Evolutionary conservation across 2,888 invertebrate species (phyloP).

Genomic region (Drosophila silvestris): DNA sequence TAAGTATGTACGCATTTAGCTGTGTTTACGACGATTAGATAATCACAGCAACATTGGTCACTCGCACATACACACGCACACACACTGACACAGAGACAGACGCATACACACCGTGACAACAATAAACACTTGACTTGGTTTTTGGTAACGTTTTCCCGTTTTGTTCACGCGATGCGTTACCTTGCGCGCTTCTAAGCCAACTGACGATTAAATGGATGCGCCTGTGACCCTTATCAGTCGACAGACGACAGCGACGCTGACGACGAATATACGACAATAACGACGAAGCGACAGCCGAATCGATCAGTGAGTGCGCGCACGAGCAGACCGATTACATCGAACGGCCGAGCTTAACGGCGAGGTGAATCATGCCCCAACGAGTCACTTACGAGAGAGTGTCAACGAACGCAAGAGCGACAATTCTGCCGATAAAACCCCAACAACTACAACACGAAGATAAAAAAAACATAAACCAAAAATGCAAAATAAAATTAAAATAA

Average conservation of each 20-base stretch:
- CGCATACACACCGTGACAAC: conserved; percentile 25
- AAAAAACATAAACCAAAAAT: not conserved
- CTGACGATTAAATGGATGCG: conserved; percentile 75
- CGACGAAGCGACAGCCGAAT: conserved; percentile 38
- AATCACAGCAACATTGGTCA: conserved; percentile 63
- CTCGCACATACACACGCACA: conserved; percentile 11
- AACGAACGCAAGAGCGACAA: conserved; percentile 13
- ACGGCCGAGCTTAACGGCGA: conserved; percentile 64
- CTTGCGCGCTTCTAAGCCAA: conserved; percentile 75
- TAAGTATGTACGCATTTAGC: conserved; percentile 37
- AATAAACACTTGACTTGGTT: conserved; percentile 40
- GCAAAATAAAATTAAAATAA: not conserved
- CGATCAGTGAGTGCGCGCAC: conserved; percentile 77
- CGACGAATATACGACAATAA: conserved; percentile 17
- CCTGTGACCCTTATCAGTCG: conserved; percentile 76
- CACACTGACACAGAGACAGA: conserved; percentile 21
- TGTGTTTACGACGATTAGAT: conserved; percentile 70
- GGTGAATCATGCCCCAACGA: conserved; percentile 66
- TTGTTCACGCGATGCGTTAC: conserved; percentile 59
- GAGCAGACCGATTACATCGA: conserved; percentile 71
- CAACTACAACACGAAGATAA: not conserved
- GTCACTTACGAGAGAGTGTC: conserved; percentile 26
- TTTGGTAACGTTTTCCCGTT: conserved; percentile 50
- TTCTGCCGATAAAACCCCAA: conserved; percentile 1
- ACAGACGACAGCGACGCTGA: conserved; percentile 27